phyloP scores from a whole-genome alignment of 2,113 vertebrate genomes.

The Mustelus asterias region DNA sequence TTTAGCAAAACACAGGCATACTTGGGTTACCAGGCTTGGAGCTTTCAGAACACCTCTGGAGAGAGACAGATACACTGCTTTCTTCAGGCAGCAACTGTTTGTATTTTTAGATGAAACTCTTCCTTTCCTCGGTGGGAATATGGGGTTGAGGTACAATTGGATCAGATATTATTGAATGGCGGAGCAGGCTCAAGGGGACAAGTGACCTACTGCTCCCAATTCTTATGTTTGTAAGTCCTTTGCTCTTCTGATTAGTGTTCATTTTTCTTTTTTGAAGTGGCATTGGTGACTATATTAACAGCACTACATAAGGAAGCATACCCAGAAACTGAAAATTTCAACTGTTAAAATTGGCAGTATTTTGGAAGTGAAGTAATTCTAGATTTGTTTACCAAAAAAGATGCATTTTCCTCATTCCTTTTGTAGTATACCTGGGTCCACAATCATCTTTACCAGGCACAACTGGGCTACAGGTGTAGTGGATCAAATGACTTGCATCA shows the following conservation, averaged over 20 bases:
- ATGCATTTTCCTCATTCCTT: neutral
- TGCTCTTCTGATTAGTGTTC: neutral
- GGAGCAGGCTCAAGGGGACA: no score
- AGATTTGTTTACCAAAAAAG: neutral
- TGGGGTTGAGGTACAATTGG: no score
- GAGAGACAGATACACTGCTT: no score
- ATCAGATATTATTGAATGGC: no score
- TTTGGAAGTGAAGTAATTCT: neutral
- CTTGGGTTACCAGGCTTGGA: no score
- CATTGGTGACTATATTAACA: neutral
- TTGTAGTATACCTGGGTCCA: neutral
- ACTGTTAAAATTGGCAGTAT: neutral
- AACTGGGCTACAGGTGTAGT: neutral
- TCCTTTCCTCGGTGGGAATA: no score
- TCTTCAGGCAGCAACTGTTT: no score
- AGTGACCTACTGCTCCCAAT: no score
- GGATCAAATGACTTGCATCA: neutral
- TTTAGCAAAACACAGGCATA: no score
- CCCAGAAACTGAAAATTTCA: neutral
- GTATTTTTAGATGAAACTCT: no score
- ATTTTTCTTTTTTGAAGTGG: neutral
- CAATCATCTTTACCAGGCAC: neutral
- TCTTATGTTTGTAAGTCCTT: neutral
- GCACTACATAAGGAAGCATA: neutral
- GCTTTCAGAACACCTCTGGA: no score